Evolutionary conservation across 1,140 invertebrate genomes (phyloP).

Genomic region (Bombus huntii): DNA sequence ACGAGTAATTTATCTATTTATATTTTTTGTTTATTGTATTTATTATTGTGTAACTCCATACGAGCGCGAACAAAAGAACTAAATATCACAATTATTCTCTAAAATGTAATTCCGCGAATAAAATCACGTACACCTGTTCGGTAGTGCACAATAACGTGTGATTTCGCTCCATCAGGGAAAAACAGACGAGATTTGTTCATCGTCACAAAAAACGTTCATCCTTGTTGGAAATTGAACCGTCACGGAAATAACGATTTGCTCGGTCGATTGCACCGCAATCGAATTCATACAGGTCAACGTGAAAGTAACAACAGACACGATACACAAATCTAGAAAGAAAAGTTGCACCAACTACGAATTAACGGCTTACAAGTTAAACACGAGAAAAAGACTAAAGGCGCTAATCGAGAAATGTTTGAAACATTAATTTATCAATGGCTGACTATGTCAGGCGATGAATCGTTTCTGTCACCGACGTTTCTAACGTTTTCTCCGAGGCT

Average conservation of each 20-base stretch:
- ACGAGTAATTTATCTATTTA: no score
- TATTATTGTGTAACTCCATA: no score
- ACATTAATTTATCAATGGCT: background rate
- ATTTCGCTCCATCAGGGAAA: background rate
- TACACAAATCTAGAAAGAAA: background rate
- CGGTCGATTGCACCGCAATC: background rate
- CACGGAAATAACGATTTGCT: constrained; percentile 6
- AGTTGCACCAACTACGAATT: background rate
- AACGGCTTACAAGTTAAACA: background rate
- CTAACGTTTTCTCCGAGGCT: background rate
- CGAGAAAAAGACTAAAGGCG: background rate
- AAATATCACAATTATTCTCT: background rate
- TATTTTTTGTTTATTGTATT: no score
- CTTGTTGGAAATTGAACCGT: background rate
- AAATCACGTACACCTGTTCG: background rate
- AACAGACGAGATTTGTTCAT: background rate
- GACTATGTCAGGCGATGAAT: no score
- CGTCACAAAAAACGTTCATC: background rate
- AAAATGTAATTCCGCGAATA: background rate
- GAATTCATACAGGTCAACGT: background rate
- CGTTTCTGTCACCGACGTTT: background rate
- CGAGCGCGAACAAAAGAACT: background rate
- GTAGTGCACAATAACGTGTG: background rate
- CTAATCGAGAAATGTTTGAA: background rate
- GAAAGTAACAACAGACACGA: background rate